Percentiles rank a stretch among this genome's conserved stretches.
Conservation (phyloP, 2,888 invertebrate species). For the Phorcus lineatus region DNA sequence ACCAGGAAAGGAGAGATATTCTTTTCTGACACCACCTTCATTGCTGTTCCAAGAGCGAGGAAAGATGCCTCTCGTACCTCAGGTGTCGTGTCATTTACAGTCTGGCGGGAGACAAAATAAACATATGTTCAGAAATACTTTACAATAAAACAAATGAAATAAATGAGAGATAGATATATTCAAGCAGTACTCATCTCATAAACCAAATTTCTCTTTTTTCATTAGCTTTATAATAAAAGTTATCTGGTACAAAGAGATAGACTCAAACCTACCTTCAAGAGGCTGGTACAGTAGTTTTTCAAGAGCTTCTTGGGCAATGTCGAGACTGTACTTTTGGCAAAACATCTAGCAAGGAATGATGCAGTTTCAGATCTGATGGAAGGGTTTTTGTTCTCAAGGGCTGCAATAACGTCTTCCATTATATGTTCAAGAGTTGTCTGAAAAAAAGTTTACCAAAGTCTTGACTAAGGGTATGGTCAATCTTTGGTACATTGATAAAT, state of each 20-base stretch:
- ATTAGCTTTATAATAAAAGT: no score
- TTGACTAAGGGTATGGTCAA: no score
- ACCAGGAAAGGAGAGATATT: slow-evolving; percentile 88
- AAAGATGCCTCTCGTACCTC: slow-evolving; percentile 93
- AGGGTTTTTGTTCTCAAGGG: slow-evolving; percentile 82
- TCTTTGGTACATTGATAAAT: no score
- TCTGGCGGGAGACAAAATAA: slow-evolving; percentile 55
- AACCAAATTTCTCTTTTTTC: neutral
- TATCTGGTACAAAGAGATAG: no score
- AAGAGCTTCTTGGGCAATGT: slow-evolving; percentile 91
- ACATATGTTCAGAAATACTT: neutral
- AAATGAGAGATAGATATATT: neutral
- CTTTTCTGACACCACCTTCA: slow-evolving; percentile 95
- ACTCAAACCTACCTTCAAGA: slow-evolving; percentile 81
- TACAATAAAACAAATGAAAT: neutral
- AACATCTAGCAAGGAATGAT: slow-evolving; percentile 87
- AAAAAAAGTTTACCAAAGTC: slow-evolving; percentile 52
- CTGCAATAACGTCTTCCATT: slow-evolving; percentile 87
- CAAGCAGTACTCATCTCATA: neutral
- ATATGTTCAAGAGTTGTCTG: slow-evolving; percentile 82
- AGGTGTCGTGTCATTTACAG: slow-evolving; percentile 83
- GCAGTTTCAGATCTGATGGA: slow-evolving; percentile 78
- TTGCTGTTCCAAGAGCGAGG: slow-evolving; percentile 93
- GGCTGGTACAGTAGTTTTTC: slow-evolving; percentile 86
- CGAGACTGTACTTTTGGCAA: slow-evolving; percentile 86